Evolutionary conservation across 2,797 vertebrate species (phyloP), one percentile per base, ranked within the genome.

Genomic region (Urosaurus nigricauda): DNA sequence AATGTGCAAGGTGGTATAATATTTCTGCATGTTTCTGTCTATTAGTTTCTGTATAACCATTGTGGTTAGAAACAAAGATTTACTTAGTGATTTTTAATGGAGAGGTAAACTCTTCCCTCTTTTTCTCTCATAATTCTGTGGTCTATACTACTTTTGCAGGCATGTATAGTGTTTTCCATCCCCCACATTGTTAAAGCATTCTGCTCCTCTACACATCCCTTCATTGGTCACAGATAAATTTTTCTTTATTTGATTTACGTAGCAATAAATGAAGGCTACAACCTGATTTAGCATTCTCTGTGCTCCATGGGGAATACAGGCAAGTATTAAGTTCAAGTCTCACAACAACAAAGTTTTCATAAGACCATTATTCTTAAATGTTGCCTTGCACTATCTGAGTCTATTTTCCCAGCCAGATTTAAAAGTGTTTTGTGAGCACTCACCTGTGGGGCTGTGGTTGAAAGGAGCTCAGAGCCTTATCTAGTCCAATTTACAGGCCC

Each of bases 261-360:
- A 80, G 84, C 21, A 78, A 75, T 86, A 73, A 5, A 78, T 29
- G 12, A 89, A 93, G 11, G 4, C 1, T 68, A 87, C 78, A 40
- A 86, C 70, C 29, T 89, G 29, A 2, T 47, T 92, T 87, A 86
- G 53, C 19, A 81, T 89, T 85, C 32, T 68, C 2, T 79, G 5
- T 5, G 37, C 74, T 75, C 79, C 75, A 6, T 70, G 77, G 86
- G 5, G 7, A 92, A 2, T 35, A 1, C 4, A 83, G 2, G 14
- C 83, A 92, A 91, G 86, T 92, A 87, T 53, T 90, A 75, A 90
- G 91, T 86, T 1, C 3, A 81, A 70, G 21, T 91, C 68, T 8
- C 43, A 90, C 51, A 86, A 84, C 24, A 4, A 40, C 37, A 87
- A 1, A 84, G 6, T 5, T 89, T 91, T 84, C 32, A 47, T 88